Evolutionary conservation across 2,113 vertebrate genomes (phyloP).

Genomic region (Rynchops niger): DNA sequence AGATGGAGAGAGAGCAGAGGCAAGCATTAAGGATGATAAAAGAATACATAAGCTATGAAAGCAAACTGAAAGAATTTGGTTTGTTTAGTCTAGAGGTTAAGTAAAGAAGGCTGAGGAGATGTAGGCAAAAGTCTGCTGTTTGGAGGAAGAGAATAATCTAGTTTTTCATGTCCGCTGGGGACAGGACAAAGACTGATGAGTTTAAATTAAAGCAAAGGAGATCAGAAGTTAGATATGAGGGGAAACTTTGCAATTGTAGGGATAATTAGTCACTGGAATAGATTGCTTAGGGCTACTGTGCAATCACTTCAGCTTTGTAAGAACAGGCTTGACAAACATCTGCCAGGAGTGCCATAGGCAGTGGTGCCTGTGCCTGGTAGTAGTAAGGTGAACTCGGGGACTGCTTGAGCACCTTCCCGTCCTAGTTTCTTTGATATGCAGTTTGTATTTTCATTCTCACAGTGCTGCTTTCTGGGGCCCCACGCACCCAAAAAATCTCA

Average conservation of each 20-base stretch:
- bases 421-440: neutral
- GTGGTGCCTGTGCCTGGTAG: neutral
- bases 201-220: neutral
- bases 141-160: neutral
- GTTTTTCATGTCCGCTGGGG: neutral
- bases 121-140: neutral
- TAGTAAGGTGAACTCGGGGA: neutral
- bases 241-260: neutral
- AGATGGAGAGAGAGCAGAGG: neutral
- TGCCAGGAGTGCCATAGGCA: neutral
- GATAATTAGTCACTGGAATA: neutral
- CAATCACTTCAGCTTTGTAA: neutral
- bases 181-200: neutral
- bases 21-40: neutral
- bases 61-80: neutral
- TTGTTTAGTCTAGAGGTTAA: slow-evolving; percentile 14
- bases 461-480: neutral
- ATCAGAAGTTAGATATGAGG: neutral
- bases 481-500: neutral
- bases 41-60: neutral
- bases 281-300: neutral
- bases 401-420: neutral
- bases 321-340: neutral
- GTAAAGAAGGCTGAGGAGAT: neutral
- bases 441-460: neutral